phyloP scores from a whole-genome alignment of 2,888 invertebrate genomes.

The Monopis laevigella region DNA sequence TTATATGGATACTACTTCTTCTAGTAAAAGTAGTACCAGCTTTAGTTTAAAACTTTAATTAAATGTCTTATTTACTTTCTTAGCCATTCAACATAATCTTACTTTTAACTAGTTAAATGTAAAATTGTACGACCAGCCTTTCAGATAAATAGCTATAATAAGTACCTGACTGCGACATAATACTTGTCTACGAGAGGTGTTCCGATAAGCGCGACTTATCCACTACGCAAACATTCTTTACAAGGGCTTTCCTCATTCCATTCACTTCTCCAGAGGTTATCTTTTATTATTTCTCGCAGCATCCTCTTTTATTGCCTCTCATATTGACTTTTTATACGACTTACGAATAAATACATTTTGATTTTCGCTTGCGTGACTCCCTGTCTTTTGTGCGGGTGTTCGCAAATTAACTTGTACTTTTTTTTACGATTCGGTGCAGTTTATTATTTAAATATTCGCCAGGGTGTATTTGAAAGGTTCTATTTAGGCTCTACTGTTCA shows the following conservation, averaged over 20 bases:
- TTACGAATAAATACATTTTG: conserved; percentile 65
- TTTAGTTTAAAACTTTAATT: too few relatives aligned
- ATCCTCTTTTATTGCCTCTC: conserved; percentile 60
- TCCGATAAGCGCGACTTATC: conserved; percentile 61
- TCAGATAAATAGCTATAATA: too few relatives aligned
- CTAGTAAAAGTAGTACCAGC: too few relatives aligned
- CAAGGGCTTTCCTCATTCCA: conserved; percentile 55
- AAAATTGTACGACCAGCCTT: too few relatives aligned
- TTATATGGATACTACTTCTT: too few relatives aligned
- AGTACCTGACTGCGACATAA: too few relatives aligned
- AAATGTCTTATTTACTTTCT: too few relatives aligned
- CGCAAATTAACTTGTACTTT: conserved; percentile 37
- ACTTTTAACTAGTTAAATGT: too few relatives aligned
- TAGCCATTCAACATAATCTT: too few relatives aligned
- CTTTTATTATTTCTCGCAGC: conserved; percentile 61
- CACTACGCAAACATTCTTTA: conserved; percentile 64
- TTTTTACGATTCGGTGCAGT: background rate
- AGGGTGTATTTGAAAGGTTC: too few relatives aligned
- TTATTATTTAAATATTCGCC: too few relatives aligned
- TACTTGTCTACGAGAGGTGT: conserved; percentile 51
- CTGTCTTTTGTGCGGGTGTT: conserved; percentile 44
- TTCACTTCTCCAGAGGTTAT: conserved; percentile 61
- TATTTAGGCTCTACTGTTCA: too few relatives aligned
- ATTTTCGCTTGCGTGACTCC: conserved; percentile 50
- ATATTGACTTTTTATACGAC: conserved; percentile 66